Percentiles rank a stretch among this genome's conserved stretches.
Evolutionary conservation across 2,113 vertebrate species (phyloP).

Genomic region (Rattus rattus): DNA sequence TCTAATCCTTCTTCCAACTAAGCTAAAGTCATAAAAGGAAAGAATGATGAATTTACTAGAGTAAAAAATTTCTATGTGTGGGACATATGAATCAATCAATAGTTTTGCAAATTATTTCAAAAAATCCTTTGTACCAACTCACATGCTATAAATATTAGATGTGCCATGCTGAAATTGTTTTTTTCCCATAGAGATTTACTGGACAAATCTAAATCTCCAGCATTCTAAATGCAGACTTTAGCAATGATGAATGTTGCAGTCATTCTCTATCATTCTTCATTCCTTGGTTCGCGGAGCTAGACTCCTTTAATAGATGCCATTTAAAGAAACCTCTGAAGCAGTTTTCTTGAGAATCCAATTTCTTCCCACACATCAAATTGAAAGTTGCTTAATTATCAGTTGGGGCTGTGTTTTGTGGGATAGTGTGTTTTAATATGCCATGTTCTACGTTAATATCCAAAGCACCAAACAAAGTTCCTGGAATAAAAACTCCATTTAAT

Average conservation of each 20-base stretch:
- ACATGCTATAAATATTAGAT: conserved; percentile 72
- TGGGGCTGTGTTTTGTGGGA: not conserved
- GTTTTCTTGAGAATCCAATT: not conserved
- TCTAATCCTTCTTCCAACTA: not conserved
- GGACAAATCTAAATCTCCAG: conserved; percentile 39
- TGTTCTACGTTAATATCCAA: not conserved
- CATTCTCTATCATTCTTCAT: not conserved
- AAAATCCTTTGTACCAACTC: conserved; percentile 60
- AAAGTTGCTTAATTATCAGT: not conserved
- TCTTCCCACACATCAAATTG: not conserved
- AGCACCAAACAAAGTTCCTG: not conserved
- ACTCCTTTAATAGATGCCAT: not conserved
- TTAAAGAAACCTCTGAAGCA: not conserved
- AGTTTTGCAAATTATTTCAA: conserved; percentile 54
- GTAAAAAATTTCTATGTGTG: conserved; percentile 57
- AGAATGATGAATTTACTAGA: conserved; percentile 5
- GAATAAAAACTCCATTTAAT: not conserved
- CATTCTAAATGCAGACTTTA: conserved; percentile 43
- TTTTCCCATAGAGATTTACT: conserved; percentile 57
- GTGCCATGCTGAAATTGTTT: conserved; percentile 57
- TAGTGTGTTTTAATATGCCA: rapidly evolving
- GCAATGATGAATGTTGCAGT: conserved; percentile 41
- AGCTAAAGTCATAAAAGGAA: not conserved
- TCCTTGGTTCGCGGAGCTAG: not conserved
- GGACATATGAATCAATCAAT: conserved; percentile 54